A percentile compares a stretch with the other conserved stretches of the same genome.
These are phyloP conservation scores for Megaustenia siamemsis DNA, from an alignment of 2,888 invertebrate species.

Conservation along the genomic window DNA sequence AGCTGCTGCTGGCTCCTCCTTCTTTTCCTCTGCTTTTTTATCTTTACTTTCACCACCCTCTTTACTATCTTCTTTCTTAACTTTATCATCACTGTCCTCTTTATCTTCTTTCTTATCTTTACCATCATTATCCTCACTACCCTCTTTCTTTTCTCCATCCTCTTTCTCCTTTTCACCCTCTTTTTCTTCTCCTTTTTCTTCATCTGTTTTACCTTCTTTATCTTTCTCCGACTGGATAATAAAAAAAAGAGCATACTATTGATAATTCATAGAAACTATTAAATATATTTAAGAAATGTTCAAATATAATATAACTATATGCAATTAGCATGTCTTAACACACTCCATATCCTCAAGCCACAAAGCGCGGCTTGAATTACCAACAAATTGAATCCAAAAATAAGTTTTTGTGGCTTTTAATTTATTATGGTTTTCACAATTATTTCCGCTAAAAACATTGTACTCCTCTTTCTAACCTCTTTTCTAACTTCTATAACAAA, in stretches of 20 bases:
- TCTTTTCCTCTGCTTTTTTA: slow-evolving; percentile 30
- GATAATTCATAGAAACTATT: neutral
- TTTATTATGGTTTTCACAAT: too few relatives aligned
- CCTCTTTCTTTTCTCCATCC: neutral
- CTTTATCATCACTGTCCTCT: slow-evolving; percentile 27
- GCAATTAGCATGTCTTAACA: too few relatives aligned
- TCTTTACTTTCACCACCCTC: too few relatives aligned
- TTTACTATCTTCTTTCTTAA: slow-evolving; percentile 2
- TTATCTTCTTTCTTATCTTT: slow-evolving; percentile 29
- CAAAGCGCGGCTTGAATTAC: too few relatives aligned
- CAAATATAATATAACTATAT: too few relatives aligned
- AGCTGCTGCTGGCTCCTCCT: slow-evolving; percentile 52
- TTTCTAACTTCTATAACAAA: too few relatives aligned
- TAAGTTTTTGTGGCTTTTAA: too few relatives aligned
- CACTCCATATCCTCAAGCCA: too few relatives aligned
- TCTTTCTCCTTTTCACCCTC: neutral
- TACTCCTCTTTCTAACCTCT: too few relatives aligned
- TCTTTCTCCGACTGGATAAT: slow-evolving; percentile 31
- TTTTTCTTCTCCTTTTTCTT: neutral
- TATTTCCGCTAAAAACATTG: too few relatives aligned
- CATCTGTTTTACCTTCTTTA: slow-evolving; percentile 1
- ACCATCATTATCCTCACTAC: slow-evolving; percentile 6
- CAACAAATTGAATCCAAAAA: too few relatives aligned
- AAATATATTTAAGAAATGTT: too few relatives aligned
- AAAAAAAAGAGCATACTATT: neutral